Percentiles rank a stretch among this genome's conserved stretches.
Conservation (phyloP, 1,140 invertebrate species). For the Dryas iulia region DNA sequence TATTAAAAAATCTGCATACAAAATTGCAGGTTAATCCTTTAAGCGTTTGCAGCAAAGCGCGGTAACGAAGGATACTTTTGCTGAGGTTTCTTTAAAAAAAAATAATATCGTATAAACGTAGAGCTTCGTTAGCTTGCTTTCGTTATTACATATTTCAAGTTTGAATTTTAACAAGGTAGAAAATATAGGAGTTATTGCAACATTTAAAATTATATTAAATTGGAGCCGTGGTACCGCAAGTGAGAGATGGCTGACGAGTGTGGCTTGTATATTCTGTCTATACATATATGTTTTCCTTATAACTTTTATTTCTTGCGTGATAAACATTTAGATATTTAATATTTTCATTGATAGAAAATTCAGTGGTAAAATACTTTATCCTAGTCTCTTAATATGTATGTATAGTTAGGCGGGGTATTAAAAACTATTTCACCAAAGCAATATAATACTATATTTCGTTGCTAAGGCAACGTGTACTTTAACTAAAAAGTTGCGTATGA, state of each 20-base stretch:
- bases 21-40: slow-evolving; percentile 6
- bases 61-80: slow-evolving; percentile 2
- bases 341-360: too few relatives aligned
- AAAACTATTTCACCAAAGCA: too few relatives aligned
- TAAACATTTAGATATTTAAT: too few relatives aligned
- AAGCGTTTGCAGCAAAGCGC: background rate
- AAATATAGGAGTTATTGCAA: background rate
- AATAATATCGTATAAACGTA: background rate
- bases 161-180: background rate
- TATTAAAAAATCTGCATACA: slow-evolving; percentile 3
- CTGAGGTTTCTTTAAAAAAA: slow-evolving; percentile 8
- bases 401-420: too few relatives aligned
- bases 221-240: background rate
- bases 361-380: too few relatives aligned
- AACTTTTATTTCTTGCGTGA: too few relatives aligned
- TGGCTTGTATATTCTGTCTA: too few relatives aligned
- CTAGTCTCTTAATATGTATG: too few relatives aligned
- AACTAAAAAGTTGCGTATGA: too few relatives aligned
- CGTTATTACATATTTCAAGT: background rate
- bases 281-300: too few relatives aligned
- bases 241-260: background rate
- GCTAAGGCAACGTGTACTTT: too few relatives aligned
- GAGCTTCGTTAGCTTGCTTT: background rate
- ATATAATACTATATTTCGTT: too few relatives aligned
- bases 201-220: background rate